Conservation (phyloP, 2,888 invertebrate species). For the Epicampocera succincta region DNA sequence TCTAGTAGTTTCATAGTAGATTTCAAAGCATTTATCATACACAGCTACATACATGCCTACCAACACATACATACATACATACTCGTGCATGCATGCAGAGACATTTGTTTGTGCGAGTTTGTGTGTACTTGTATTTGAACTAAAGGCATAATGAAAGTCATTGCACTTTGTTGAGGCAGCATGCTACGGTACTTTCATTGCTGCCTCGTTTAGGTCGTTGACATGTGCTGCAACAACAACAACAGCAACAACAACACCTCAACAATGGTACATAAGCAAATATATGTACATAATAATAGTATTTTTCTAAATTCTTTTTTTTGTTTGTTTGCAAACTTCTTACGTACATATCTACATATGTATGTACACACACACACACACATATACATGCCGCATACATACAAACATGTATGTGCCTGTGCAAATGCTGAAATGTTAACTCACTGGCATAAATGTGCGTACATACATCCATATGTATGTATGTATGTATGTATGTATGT, state of each 20-base stretch:
- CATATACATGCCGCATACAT: neutral
- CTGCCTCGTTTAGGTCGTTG: constrained; percentile 67
- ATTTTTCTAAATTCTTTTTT: neutral
- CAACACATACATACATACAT: no score
- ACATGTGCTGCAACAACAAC: constrained; percentile 34
- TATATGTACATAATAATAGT: neutral
- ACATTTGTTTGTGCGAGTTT: neutral
- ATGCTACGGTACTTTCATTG: constrained; percentile 72
- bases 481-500: no score
- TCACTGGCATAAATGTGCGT: no score
- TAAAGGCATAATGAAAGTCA: constrained; percentile 71
- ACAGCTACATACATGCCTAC: neutral
- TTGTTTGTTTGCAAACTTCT: neutral
- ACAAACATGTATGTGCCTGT: no score
- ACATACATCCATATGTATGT: no score
- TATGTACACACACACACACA: no score
- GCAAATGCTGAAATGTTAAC: no score
- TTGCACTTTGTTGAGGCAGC: constrained; percentile 70
- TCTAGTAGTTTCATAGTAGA: constrained; percentile 50
- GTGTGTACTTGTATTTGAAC: constrained; percentile 44
- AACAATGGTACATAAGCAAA: constrained; percentile 26
- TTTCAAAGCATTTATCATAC: constrained; percentile 3
- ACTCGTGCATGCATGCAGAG: neutral
- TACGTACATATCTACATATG: constrained; percentile 1
- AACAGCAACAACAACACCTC: constrained; percentile 11